Evolutionary conservation across 2,797 vertebrate species (phyloP), one percentile per base, ranked within the genome.

Genomic region (Acanthurus tractus): DNA sequence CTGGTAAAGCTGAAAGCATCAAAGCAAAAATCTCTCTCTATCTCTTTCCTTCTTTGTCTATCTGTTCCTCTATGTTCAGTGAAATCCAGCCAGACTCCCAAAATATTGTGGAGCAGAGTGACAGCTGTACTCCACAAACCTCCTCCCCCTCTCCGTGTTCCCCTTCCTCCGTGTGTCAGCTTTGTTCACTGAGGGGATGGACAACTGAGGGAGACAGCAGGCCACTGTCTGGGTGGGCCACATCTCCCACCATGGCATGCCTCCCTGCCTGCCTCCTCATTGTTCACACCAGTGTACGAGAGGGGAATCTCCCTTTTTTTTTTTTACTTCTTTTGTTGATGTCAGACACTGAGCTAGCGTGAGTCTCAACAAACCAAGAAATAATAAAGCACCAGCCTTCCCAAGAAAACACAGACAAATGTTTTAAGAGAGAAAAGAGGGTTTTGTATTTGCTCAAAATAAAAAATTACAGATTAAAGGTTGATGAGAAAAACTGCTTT

Each of bases 161-260:
- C 70, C 72, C 82, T 70, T 71, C 79, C 71, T 84, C 86, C 81
- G 76, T 85, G 78, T 84, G 77, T 88, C 62, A 74, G 87, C 93
- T 92, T 95, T 95, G 93, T 95, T 93, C 80, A 13, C 81, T 36
- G 74, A 74, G 75, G 79, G 88, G 81, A 76, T 52, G 78, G 88
- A 88, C 89, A 86, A 90, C 87, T 82, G 88, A 93, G 83, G 48
- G 76, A 76, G 89, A 93, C 93, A 92, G 91, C 90, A 93, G 92
- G 88, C 88, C 86, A 54, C 92, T 88, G 85, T 87, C 89, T 96
- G 95, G 95, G 95, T 96, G 95, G 95, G 92, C 93, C 82, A 85
- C 75, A 86, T 87, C 83, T 67, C 78, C 85, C 75, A 67, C 85
- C 84, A 75, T 62, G 83, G 76, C 81, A 50, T 74, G 74, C 78